Conservation (phyloP, 2,113 vertebrate species). For the Oreochromis tanganicae region DNA sequence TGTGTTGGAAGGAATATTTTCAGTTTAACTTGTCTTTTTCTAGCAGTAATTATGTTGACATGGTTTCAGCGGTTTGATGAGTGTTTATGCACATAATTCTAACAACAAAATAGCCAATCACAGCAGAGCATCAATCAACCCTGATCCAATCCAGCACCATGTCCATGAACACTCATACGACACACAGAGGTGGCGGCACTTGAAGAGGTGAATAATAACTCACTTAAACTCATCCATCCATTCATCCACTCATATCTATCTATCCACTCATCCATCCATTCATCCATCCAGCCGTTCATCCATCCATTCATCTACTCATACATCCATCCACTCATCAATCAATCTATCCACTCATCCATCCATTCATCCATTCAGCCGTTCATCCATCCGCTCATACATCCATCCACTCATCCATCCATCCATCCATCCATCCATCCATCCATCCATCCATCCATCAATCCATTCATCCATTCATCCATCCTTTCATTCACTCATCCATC, state of each 20-base stretch:
- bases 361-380: rapidly evolving
- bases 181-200: background rate
- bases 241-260: too few species aligned
- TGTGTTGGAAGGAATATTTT: background rate
- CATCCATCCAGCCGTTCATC: too few species aligned
- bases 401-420: too few species aligned
- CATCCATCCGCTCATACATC: too few species aligned
- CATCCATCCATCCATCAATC: too few species aligned
- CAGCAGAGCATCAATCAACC: background rate
- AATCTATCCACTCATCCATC: too few species aligned
- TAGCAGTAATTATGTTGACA: background rate
- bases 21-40: background rate
- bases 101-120: background rate
- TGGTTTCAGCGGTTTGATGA: background rate
- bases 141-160: background rate
- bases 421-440: too few species aligned
- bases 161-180: background rate
- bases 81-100: background rate
- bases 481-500: too few species aligned
- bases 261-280: too few species aligned
- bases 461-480: too few species aligned
- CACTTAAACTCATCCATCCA: background rate
- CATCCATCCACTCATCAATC: background rate
- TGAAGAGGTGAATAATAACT: background rate
- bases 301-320: too few species aligned